These are phyloP conservation scores for Diplolepis rosae DNA, from an alignment of 2,888 invertebrate genomes.

Conservation along the genomic window DNA sequence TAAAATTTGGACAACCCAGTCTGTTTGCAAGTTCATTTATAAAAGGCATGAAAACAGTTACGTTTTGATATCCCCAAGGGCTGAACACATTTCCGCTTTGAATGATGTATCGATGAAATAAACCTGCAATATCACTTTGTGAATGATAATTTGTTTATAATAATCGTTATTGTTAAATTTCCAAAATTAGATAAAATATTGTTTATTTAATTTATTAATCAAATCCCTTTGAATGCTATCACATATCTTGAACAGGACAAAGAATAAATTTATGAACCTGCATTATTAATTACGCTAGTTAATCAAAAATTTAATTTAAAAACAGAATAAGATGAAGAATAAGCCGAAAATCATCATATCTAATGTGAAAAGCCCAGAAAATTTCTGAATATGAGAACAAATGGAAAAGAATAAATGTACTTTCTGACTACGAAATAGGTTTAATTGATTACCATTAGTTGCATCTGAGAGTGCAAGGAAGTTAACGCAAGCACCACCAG, in stretches of 20 bases:
- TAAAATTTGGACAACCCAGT: conserved; percentile 77
- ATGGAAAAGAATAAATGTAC: no score
- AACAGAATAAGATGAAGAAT: not conserved
- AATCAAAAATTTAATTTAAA: not conserved
- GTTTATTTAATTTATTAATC: no score
- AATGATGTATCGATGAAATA: conserved; percentile 50
- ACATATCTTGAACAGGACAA: no score
- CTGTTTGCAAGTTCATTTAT: conserved; percentile 78
- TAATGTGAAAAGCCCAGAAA: no score
- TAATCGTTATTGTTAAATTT: no score
- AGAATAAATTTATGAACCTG: no score
- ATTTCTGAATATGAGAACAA: no score
- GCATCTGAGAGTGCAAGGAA: conserved; percentile 33
- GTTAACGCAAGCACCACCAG: conserved; percentile 55
- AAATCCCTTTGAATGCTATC: no score
- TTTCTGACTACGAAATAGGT: conserved; percentile 10
- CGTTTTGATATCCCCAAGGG: conserved; percentile 52
- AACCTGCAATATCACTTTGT: conserved; percentile 40
- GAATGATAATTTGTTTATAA: not conserved
- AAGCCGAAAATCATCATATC: not conserved
- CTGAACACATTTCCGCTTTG: conserved; percentile 44
- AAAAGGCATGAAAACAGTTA: conserved; percentile 77
- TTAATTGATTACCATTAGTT: not conserved
- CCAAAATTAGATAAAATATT: no score
- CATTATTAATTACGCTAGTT: no score